Evolutionary conservation across 2,888 invertebrate species (phyloP), one percentile per base, ranked within the genome.

Genomic region (Phaonia tiefii): DNA sequence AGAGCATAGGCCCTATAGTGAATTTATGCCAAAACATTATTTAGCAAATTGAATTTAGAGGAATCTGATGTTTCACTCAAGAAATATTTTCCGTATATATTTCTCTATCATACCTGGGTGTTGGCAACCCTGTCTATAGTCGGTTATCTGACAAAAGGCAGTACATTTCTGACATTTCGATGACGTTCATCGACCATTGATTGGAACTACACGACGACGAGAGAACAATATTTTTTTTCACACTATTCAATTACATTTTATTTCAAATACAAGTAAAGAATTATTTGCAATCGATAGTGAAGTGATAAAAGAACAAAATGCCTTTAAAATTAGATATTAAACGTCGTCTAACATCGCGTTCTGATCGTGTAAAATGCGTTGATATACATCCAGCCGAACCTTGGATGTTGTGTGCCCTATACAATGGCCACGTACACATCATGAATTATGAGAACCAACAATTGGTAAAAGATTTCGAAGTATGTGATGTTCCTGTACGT

Each of bases 381-480:
- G 99, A 99, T 91, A 93, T 99, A 85, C 99, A 99, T 91, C 99
- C 99, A 0, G 93, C 96, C 49, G 99, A 99, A 90, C 98, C 99
- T 84, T 99, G 99, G 99, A 97, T 99, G 94, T 93, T 99, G 70
- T 99, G 98, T 86, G 97, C 98, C 46, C 92, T 99, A 39, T 99
- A 99, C 93, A 99, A 98, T 92, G 99, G 99, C 86, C 97, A 99
- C 92, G 98, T 99, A 86, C 99, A 99, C 93, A 97, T 99, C 88
- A 99, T 99, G 99, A 99, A 99, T 91, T 96, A 97, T 92, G 99
- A 99, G 90, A 97, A 96, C 81, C 99, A 99, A 91, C 94, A 95
- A 86, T 93, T 97, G 85, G 96, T 97, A 11, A 95, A 95, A 89
- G 95, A 96, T 85, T 97, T 97, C 87, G 97, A 97, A 92, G 97